Evolutionary conservation across 2,113 vertebrate species (phyloP), one percentile per base, ranked within the genome.

Genomic region (Helogale parvula): DNA sequence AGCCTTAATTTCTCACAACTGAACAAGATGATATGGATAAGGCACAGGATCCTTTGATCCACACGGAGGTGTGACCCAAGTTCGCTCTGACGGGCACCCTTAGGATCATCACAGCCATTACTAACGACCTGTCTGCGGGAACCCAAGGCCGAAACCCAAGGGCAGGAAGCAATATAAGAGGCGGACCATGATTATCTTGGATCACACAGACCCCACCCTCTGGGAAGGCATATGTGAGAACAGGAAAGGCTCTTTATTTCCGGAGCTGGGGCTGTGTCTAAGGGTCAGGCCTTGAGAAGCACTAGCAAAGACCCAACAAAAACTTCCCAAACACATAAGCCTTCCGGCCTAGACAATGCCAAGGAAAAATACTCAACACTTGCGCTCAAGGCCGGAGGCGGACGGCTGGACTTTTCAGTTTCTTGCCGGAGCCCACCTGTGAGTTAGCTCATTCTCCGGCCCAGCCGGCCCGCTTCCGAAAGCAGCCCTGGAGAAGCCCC

Each of bases 161-260:
- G 19, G 87, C 54, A 95, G 95, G 95, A 96, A 97, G 94, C 68
- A 66, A 93, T 90, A 63, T 7, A 52, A 1, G 33, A 65, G 52
- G 74, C 88, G 76, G 84, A 52, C 65, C 23, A 72, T 29, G 50
- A 68, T 6, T 6, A 45, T 19, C 50, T 9, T 0, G 23, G 52
- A 16, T 35, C 29, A 11, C 57, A 38, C 2, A 21, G 50, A 35
- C 47, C 60, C 29, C 4, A 63, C 27, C 33, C 13, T 45, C 57
- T 14, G 65, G 31, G 50, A 77, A 41, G 31, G 27, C 27, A 14
- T 14, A 3, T 0, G 2, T 3, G 27, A 84, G 87, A 72, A 50
- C 84, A 80, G 97, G 96, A 97, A 97, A 69, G 35, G 66, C 76
- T 77, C 76, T 77, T 68, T 16, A 23, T 77, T 90, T 97, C 96